These are phyloP conservation scores for Diabrotica balteata DNA, from an alignment of 2,888 invertebrate species.

Conservation along the genomic window DNA sequence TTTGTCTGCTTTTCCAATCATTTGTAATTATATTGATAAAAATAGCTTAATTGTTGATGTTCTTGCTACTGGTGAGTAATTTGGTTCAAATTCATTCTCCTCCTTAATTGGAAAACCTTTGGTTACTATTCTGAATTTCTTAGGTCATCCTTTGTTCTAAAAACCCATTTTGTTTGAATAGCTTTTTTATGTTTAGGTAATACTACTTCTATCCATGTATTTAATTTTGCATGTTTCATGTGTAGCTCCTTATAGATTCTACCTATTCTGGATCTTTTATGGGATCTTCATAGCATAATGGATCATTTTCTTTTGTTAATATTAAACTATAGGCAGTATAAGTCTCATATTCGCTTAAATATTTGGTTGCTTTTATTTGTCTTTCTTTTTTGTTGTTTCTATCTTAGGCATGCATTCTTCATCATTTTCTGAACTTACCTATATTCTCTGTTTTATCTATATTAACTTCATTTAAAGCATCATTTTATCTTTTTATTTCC, in stretches of 20 bases:
- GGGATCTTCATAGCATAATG: constrained; percentile 21
- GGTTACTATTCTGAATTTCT: no score
- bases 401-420: not conserved
- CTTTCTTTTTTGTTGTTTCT: not conserved
- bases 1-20: constrained; percentile 27
- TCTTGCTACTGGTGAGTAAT: constrained; percentile 23
- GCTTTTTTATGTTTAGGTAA: constrained; percentile 18
- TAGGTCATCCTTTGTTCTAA: constrained; percentile 15
- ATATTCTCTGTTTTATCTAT: no score
- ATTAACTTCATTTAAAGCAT: no score
- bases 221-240: constrained; percentile 8
- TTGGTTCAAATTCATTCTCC: constrained; percentile 18
- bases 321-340: constrained; percentile 30
- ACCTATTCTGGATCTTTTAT: no score
- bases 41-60: constrained; percentile 16
- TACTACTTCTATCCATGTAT: no score
- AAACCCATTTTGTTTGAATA: constrained; percentile 40
- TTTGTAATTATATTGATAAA: constrained; percentile 7
- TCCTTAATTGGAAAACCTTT: constrained; percentile 20
- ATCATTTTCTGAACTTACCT: no score
- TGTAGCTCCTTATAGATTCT: not conserved
- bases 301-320: constrained; percentile 21
- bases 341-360: constrained; percentile 22
- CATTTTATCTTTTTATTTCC: not conserved
- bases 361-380: not conserved